Percentiles rank a stretch among this genome's conserved stretches.
Evolutionary conservation across 2,113 vertebrate species (phyloP).

Genomic region (Urocolius indicus): DNA sequence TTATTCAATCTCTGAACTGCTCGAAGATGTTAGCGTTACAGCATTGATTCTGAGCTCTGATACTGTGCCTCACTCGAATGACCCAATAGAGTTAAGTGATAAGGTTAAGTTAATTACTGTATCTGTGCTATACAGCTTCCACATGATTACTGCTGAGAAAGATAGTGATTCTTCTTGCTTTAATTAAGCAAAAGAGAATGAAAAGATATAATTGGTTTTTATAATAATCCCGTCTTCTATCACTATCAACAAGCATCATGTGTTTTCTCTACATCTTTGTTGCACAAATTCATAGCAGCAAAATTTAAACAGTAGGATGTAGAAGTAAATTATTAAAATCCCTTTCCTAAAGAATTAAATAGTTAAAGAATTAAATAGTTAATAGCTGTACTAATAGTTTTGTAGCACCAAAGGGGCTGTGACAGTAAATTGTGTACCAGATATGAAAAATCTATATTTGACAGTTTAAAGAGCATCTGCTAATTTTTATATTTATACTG

Average conservation of each 20-base stretch:
- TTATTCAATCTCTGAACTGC: slow-evolving; percentile 64
- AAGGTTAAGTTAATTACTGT: slow-evolving; percentile 93
- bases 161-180: slow-evolving; percentile 87
- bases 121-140: slow-evolving; percentile 88
- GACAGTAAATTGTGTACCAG: slow-evolving; percentile 24
- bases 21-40: slow-evolving; percentile 52
- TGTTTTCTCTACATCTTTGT: slow-evolving; percentile 63
- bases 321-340: slow-evolving; percentile 45
- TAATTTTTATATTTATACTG: neutral
- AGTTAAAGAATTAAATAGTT: slow-evolving; percentile 62
- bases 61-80: slow-evolving; percentile 81
- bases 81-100: slow-evolving; percentile 91
- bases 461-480: slow-evolving; percentile 10
- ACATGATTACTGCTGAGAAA: slow-evolving; percentile 87
- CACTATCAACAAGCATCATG: slow-evolving; percentile 61
- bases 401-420: neutral
- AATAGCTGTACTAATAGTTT: slow-evolving; percentile 24
- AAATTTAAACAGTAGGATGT: slow-evolving; percentile 31
- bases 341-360: neutral
- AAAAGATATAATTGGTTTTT: slow-evolving; percentile 86
- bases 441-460: neutral
- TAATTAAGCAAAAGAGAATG: slow-evolving; percentile 94
- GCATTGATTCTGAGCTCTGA: slow-evolving; percentile 76
- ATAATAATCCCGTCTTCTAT: slow-evolving; percentile 79
- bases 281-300: slow-evolving; percentile 40